These are phyloP conservation scores for Zaprionus obscuricornis DNA, from an alignment of 2,888 invertebrate species.

Conservation along the genomic window DNA sequence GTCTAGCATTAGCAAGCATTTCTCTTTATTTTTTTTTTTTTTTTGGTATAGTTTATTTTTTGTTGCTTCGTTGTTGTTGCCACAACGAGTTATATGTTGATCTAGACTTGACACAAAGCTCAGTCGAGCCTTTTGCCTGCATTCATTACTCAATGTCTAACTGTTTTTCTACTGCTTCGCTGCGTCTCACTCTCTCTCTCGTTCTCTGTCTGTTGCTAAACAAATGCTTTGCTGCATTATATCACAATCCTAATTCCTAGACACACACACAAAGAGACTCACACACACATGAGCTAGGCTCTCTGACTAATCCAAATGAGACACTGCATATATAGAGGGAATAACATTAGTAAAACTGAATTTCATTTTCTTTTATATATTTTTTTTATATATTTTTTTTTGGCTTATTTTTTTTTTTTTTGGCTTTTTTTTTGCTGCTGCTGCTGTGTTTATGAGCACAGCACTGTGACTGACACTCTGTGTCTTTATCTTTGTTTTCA, in stretches of 20 bases:
- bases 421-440: no score
- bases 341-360: no score
- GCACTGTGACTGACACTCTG: no score
- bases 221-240: conserved; percentile 60
- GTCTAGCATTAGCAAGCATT: neutral
- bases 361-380: no score
- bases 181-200: neutral
- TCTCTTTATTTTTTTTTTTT: neutral
- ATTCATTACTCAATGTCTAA: conserved; percentile 67
- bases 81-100: conserved; percentile 35
- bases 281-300: neutral
- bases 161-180: no score
- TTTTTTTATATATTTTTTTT: no score
- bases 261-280: conserved; percentile 26
- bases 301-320: conserved; percentile 63
- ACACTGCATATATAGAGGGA: conserved; percentile 18
- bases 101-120: conserved; percentile 30
- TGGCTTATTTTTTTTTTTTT: no score
- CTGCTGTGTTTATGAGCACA: no score
- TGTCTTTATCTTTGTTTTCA: conserved; percentile 16
- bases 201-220: conserved; percentile 21
- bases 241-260: conserved; percentile 69
- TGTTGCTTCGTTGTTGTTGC: conserved; percentile 19
- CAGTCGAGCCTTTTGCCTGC: conserved; percentile 16
- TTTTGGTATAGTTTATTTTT: neutral